Evolutionary conservation across 2,888 invertebrate genomes (phyloP).

Genomic region (Bhutanitis thaidina): DNA sequence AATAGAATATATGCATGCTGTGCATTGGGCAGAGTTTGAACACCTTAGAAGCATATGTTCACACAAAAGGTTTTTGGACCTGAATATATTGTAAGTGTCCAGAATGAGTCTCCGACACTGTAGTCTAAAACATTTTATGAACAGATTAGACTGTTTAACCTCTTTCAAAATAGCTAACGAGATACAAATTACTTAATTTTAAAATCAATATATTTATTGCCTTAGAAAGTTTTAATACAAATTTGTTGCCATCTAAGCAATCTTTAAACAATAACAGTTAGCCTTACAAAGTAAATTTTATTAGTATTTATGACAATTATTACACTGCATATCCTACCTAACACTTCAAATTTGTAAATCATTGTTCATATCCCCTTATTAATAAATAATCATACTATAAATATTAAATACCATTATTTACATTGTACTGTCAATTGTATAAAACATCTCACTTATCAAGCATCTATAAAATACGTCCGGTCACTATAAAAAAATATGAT

Average conservation of each 20-base stretch:
- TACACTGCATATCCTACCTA: slow-evolving; percentile 20
- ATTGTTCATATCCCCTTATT: slow-evolving; percentile 41
- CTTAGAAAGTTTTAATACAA: too few relatives aligned
- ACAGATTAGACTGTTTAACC: slow-evolving; percentile 4
- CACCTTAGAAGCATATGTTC: too few relatives aligned
- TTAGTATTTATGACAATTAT: slow-evolving; percentile 8
- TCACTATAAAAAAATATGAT: slow-evolving; percentile 9
- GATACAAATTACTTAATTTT: not conserved
- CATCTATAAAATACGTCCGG: slow-evolving; percentile 16
- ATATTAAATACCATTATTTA: slow-evolving; percentile 55
- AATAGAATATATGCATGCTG: too few relatives aligned
- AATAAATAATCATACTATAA: slow-evolving; percentile 39
- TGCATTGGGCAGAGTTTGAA: too few relatives aligned
- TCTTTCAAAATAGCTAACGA: slow-evolving; percentile 4
- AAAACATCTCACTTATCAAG: slow-evolving; percentile 21
- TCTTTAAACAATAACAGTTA: not conserved
- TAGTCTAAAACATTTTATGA: not conserved
- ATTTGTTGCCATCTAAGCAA: too few relatives aligned
- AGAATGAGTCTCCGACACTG: too few relatives aligned
- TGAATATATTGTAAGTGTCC: too few relatives aligned
- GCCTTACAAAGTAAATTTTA: slow-evolving; percentile 4
- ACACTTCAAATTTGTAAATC: slow-evolving; percentile 20
- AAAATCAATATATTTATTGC: too few relatives aligned
- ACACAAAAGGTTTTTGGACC: too few relatives aligned
- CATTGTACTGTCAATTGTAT: slow-evolving; percentile 55